Conservation (phyloP, 1,140 invertebrate genomes). For the Eriosoma lanigerum region DNA sequence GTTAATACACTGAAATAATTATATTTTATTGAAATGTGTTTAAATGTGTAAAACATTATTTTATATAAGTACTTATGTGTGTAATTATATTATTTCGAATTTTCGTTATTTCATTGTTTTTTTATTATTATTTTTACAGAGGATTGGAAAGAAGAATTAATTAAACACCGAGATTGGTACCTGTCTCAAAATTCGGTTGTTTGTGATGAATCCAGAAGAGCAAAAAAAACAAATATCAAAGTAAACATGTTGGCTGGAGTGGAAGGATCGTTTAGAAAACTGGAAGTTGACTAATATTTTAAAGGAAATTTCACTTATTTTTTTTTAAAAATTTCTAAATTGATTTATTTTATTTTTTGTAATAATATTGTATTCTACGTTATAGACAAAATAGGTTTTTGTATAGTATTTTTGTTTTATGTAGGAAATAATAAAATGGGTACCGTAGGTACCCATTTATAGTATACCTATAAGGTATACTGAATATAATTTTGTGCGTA, state of each 20-base stretch:
- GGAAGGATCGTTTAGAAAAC: conserved; percentile 59
- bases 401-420: background rate
- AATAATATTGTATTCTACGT: background rate
- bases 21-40: too few species aligned
- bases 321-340: background rate
- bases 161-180: conserved; percentile 60
- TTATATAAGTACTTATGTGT: too few species aligned
- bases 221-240: conserved; percentile 56
- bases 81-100: too few species aligned
- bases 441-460: background rate
- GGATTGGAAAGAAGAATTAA: conserved; percentile 58
- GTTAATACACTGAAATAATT: too few species aligned
- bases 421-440: background rate
- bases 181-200: conserved; percentile 57
- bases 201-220: conserved; percentile 59
- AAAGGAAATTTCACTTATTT: background rate
- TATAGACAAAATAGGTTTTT: background rate
- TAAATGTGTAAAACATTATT: too few species aligned
- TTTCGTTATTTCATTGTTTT: too few species aligned
- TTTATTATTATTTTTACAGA: conserved; percentile 55
- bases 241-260: conserved; percentile 58
- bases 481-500: background rate
- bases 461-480: background rate
- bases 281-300: conserved; percentile 58
- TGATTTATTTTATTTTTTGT: background rate